Base-by-base conservation (phyloP, 2,888 invertebrate species). In the Himalopsyche japonica region DNA sequence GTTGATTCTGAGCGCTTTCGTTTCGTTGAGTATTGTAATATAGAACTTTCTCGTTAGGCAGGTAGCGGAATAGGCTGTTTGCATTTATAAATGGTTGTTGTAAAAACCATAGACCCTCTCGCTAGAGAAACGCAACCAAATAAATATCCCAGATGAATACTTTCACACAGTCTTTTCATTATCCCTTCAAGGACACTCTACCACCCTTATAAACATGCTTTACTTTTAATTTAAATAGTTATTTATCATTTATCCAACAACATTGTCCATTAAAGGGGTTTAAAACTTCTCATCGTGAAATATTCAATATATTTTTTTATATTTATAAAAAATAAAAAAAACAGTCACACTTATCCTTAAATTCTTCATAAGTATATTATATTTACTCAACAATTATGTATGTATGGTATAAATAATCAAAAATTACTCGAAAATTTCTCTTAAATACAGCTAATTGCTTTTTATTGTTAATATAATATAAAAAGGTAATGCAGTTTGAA, bases 61-160 rank as follows among this genome's bases (percentile, higher is more conserved):
- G 49, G 49, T 49, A 49, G 49, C 79, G 24, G 24, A 79, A 79
- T 37, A 49, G 49, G 57, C 80, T 49, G 80, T 80, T 80, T 80
- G 30, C 48, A 49, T 80, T 80, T 80, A 80, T 80, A 80, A 80
- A 80, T 80, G 80, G 80, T 49, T 30, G 32, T 30, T 49, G 57
- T 30, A 80, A 80, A 80, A 80, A 80, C 24, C 30, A 18, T 80
- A 49, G 57, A 80, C 49, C 49, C 80, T 80, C 57, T 32, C 49
- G 49, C 49, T n/a, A 27, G 76, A 57, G 57, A 57, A 24, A 57
- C 57, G 57, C 57, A 57, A 57, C 57, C 57, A 57, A 57, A 57
- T 57, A 57, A 57, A 57, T 57, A 57, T 57, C 57, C 57, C 57
- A 57, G 57, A 57, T 57, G 57, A 57, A 57, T 57, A 57, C 57